A percentile compares a stretch with the other conserved stretches of the same genome.
These are phyloP conservation scores for Hybos culiciformis DNA, from an alignment of 2,888 invertebrate genomes.

Conservation along the genomic window DNA sequence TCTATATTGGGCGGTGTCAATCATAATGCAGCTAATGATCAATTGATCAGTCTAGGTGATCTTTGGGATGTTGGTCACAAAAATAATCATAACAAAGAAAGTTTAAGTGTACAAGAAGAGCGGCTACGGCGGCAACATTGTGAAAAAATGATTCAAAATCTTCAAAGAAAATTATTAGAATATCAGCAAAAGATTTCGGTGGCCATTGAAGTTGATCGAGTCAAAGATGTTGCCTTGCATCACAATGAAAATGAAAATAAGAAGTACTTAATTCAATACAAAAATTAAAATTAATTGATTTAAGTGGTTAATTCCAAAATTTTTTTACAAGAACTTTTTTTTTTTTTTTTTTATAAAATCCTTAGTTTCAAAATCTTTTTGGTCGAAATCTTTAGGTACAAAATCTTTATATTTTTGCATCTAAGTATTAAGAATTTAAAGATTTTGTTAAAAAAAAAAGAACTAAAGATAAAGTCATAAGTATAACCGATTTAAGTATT, in stretches of 20 bases:
- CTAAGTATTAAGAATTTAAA: no score
- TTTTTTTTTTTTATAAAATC: neutral
- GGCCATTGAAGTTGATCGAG: slow-evolving; percentile 60
- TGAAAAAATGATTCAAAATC: slow-evolving; percentile 58
- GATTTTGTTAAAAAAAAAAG: no score
- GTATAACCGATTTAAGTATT: neutral
- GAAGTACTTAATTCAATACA: slow-evolving; percentile 23
- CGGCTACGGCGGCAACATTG: slow-evolving; percentile 59
- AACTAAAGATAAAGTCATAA: neutral
- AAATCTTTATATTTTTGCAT: neutral
- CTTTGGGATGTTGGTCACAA: slow-evolving; percentile 31
- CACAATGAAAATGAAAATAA: slow-evolving; percentile 52
- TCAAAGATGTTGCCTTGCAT: slow-evolving; percentile 55
- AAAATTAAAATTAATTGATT: slow-evolving; percentile 14
- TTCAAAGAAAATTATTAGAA: slow-evolving; percentile 59
- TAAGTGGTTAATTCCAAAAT: slow-evolving; percentile 10
- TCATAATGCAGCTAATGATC: slow-evolving; percentile 17
- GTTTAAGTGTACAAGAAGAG: slow-evolving; percentile 56
- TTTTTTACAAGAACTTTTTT: neutral
- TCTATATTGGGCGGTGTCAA: neutral
- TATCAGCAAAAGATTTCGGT: slow-evolving; percentile 68
- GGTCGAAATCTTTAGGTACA: neutral
- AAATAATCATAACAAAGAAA: slow-evolving; percentile 19
- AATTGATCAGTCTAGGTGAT: slow-evolving; percentile 30
- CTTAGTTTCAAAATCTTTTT: neutral